phyloP scores from a whole-genome alignment of 2,797 vertebrate genomes.

The Synaphobranchus kaupii region DNA sequence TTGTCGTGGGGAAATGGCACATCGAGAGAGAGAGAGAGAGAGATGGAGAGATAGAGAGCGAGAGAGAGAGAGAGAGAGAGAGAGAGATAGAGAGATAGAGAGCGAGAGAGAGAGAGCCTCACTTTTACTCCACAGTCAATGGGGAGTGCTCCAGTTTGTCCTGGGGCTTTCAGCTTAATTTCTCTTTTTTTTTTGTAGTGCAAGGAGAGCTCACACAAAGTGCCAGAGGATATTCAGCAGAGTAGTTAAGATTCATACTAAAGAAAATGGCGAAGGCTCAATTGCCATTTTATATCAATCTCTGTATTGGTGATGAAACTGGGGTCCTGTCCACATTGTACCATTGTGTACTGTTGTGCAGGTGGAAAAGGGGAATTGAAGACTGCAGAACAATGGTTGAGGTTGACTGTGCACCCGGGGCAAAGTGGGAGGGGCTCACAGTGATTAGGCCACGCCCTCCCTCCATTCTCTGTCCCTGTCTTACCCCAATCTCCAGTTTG shows the following conservation, averaged over 20 bases:
- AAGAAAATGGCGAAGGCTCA: too few species aligned
- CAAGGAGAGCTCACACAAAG: too few species aligned
- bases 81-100: too few species aligned
- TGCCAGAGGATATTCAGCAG: too few species aligned
- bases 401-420: background rate
- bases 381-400: background rate
- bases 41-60: too few species aligned
- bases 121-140: background rate
- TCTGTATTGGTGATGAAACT: too few species aligned
- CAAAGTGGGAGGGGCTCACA: background rate
- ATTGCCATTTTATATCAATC: too few species aligned
- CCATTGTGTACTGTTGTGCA: background rate
- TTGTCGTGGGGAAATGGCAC: background rate
- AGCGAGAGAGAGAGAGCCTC: background rate
- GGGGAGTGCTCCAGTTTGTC: background rate
- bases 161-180: too few species aligned
- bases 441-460: background rate
- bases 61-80: too few species aligned
- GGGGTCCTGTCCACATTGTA: background rate
- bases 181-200: background rate
- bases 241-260: too few species aligned
- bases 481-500: background rate
- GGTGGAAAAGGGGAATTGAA: background rate
- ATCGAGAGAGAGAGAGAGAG: constrained; percentile 7
- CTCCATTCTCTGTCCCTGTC: background rate